Conservation (phyloP, 2,797 vertebrate species). For the Brotula barbata region DNA sequence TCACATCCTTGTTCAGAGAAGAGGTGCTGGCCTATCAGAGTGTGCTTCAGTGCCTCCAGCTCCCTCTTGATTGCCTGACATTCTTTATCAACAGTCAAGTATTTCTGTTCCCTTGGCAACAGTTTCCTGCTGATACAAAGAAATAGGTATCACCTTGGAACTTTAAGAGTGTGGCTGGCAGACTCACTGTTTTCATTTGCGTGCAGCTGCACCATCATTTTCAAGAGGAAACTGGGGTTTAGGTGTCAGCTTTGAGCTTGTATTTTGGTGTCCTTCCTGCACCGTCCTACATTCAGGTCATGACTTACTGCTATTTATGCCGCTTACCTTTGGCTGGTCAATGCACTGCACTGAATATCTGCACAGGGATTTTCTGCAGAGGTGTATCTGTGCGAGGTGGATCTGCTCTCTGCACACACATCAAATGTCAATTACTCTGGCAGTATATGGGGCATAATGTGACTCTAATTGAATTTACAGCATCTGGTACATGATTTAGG, state of each 20-base stretch:
- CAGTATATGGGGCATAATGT: conserved; percentile 17
- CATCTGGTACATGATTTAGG: conserved; percentile 8
- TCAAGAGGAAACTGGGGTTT: conserved; percentile 40
- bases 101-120: conserved; percentile 79
- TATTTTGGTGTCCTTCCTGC: conserved; percentile 18
- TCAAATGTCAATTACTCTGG: conserved; percentile 6
- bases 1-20: conserved; percentile 41
- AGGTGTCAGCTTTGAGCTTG: conserved; percentile 36
- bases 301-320: conserved; percentile 34
- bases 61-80: conserved; percentile 76
- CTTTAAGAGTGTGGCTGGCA: conserved; percentile 63
- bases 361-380: background rate
- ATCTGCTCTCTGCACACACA: conserved; percentile 6
- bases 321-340: conserved; percentile 31
- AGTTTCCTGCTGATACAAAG: conserved; percentile 74
- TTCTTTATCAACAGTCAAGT: conserved; percentile 79
- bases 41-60: conserved; percentile 64
- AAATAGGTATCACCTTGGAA: conserved; percentile 77
- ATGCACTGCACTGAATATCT: conserved; percentile 5
- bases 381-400: too few relatives aligned
- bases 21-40: conserved; percentile 61
- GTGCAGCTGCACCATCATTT: conserved; percentile 49
- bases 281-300: conserved; percentile 40
- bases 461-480: conserved; percentile 31
- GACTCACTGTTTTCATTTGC: conserved; percentile 58